Percentiles rank a stretch among this genome's conserved stretches.
These are phyloP conservation scores for Chironomus tepperi DNA, from an alignment of 1,140 invertebrate genomes.

Conservation along the genomic window DNA sequence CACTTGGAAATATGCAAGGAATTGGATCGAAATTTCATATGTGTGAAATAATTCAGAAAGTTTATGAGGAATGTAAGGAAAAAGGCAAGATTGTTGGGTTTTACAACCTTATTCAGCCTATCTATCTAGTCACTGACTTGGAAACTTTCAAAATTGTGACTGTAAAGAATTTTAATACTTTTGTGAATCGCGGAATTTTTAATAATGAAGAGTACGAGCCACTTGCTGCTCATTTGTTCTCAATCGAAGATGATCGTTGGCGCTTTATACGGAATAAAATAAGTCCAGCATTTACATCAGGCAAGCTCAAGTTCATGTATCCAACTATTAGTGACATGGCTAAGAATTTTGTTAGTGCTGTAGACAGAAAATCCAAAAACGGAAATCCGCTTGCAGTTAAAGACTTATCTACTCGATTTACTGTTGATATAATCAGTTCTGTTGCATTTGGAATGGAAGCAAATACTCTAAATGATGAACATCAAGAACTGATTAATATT, in stretches of 20 bases:
- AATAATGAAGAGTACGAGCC: background rate
- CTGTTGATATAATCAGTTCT: constrained; percentile 47
- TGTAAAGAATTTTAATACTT: constrained; percentile 43
- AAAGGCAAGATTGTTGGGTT: background rate
- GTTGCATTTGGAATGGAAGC: constrained; percentile 47
- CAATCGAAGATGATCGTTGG: constrained; percentile 44
- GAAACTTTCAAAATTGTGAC: constrained; percentile 42
- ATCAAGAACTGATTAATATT: background rate
- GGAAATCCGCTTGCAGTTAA: constrained; percentile 37
- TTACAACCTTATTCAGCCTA: constrained; percentile 31
- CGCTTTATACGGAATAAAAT: constrained; percentile 46
- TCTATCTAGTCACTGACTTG: constrained; percentile 41
- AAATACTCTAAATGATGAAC: constrained; percentile 26
- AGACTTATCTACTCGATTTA: constrained; percentile 41
- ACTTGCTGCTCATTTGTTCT: constrained; percentile 36
- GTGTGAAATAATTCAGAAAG: constrained; percentile 27
- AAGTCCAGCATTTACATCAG: constrained; percentile 48
- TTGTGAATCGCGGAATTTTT: constrained; percentile 35
- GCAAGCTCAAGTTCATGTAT: constrained; percentile 51
- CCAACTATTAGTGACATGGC: constrained; percentile 40
- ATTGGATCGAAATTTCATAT: background rate
- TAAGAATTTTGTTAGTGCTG: constrained; percentile 31
- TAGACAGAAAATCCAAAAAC: constrained; percentile 28
- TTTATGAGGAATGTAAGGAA: constrained; percentile 32
- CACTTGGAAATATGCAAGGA: constrained; percentile 36